These are phyloP conservation scores for Anastatus disparis DNA, from an alignment of 1,140 invertebrate species.

Conservation along the genomic window DNA sequence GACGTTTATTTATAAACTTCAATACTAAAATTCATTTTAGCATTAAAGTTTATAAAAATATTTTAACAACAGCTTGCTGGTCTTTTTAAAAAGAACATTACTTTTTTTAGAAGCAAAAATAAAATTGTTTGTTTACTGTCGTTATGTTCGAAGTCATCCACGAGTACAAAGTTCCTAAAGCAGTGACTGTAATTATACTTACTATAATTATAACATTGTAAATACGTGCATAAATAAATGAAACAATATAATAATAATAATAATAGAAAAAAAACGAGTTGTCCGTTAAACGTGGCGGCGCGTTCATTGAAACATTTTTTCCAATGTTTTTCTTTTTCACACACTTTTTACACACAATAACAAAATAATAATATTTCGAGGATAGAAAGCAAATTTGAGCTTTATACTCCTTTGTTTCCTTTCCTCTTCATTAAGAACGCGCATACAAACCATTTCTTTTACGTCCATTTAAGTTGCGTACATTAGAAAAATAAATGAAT, in stretches of 20 bases:
- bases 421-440: neutral
- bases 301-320: conserved; percentile 13
- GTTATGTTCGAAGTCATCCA: conserved; percentile 38
- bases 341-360: conserved; percentile 5
- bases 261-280: neutral
- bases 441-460: neutral
- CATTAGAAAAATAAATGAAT: conserved; percentile 2
- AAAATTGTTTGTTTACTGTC: conserved; percentile 14
- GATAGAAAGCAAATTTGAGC: conserved; percentile 7
- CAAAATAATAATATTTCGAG: conserved; percentile 7
- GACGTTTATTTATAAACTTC: no score
- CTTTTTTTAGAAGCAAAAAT: neutral
- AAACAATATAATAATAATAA: no score
- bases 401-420: conserved; percentile 3
- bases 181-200: conserved; percentile 40
- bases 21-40: no score
- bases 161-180: conserved; percentile 49
- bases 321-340: neutral
- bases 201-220: conserved; percentile 31
- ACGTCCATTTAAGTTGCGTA: neutral
- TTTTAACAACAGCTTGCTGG: neutral
- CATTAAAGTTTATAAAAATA: no score
- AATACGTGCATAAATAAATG: conserved; percentile 8
- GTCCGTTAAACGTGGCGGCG: conserved; percentile 16
- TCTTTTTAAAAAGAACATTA: neutral